phyloP scores from a whole-genome alignment of 2,113 vertebrate species.

The Daboia siamensis region DNA sequence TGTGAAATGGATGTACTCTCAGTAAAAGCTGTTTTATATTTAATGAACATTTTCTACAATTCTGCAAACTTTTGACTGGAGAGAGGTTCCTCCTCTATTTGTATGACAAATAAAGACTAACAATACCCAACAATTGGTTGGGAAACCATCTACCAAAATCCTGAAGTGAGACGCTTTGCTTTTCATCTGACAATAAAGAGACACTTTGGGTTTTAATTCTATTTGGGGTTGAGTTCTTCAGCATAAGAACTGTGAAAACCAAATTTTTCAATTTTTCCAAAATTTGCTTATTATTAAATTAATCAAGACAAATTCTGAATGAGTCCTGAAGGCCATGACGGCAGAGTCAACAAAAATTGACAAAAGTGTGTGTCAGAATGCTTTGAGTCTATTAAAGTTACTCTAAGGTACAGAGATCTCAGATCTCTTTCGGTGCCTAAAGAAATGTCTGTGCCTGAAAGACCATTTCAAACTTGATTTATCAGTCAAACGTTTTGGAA shows the following conservation, averaged over 20 bases:
- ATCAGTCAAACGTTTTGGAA: neutral
- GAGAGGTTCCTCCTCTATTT: neutral
- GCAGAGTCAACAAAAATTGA: neutral
- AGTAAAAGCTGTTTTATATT: conserved; percentile 53
- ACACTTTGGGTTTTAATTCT: neutral
- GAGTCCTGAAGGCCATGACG: neutral
- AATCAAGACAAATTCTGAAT: neutral
- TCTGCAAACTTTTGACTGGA: conserved; percentile 26
- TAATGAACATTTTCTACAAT: conserved; percentile 56
- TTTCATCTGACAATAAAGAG: neutral
- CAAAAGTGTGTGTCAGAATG: neutral
- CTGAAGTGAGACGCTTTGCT: neutral
- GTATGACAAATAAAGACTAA: conserved; percentile 65
- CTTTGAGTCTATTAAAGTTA: neutral
- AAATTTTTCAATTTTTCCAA: neutral
- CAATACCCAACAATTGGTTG: neutral
- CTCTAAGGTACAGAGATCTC: neutral
- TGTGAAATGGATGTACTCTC: conserved; percentile 26
- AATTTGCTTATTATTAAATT: neutral
- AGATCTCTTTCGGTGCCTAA: neutral
- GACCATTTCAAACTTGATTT: neutral
- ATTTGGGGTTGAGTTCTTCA: neutral
- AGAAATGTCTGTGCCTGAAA: neutral
- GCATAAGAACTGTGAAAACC: neutral
- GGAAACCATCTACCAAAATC: neutral